These are phyloP conservation scores for Malurus splendens DNA, from an alignment of 2,797 vertebrate genomes.

Conservation along the genomic window DNA sequence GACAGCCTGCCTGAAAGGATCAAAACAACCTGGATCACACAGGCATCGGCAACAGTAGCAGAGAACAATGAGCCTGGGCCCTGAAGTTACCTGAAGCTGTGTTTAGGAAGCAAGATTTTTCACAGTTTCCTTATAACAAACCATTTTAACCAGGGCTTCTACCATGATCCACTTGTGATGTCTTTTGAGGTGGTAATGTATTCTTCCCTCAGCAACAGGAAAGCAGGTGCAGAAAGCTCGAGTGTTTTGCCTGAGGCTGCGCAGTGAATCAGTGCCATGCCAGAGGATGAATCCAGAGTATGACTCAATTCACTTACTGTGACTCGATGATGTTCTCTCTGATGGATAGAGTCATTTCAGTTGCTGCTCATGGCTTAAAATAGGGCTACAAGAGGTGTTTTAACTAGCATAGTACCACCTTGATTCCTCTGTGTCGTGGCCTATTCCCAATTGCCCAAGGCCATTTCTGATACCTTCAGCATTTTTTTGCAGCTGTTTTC, in stretches of 20 bases:
- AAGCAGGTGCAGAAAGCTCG: background rate
- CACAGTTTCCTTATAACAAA: background rate
- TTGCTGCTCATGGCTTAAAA: background rate
- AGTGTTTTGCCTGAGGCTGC: background rate
- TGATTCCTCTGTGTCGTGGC: background rate
- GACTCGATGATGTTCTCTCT: background rate
- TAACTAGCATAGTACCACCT: background rate
- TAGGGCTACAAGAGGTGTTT: background rate
- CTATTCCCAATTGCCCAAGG: background rate
- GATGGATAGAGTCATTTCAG: background rate
- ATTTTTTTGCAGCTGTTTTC: background rate
- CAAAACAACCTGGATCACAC: background rate
- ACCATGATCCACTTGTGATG: background rate
- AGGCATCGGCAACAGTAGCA: background rate
- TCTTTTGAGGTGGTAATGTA: background rate
- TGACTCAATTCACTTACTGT: background rate
- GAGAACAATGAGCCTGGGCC: background rate
- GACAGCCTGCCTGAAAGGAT: conserved; percentile 10
- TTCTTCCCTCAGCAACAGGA: background rate
- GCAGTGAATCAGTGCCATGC: background rate
- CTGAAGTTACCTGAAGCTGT: background rate
- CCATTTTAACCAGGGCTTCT: background rate
- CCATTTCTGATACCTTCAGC: background rate
- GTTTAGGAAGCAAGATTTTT: background rate
- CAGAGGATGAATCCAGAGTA: background rate